phyloP scores from a whole-genome alignment of 2,888 invertebrate species.

The Molanna angustata region DNA sequence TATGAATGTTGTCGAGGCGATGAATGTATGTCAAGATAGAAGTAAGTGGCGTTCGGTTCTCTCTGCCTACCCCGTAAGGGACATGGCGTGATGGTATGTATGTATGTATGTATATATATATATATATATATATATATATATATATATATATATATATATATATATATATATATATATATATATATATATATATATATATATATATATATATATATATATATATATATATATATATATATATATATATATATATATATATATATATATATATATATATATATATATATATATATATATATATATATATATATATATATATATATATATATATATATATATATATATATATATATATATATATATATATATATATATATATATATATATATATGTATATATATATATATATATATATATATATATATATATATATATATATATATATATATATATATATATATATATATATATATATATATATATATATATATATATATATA shows the following conservation, averaged over 20 bases:
- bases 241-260: not conserved
- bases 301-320: not conserved
- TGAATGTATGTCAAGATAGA: no score
- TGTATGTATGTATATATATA: conserved; percentile 14
- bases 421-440: not conserved
- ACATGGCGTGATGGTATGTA: no score
- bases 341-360: not conserved
- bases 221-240: not conserved
- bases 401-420: not conserved
- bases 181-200: not conserved
- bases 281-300: not conserved
- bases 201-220: not conserved
- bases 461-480: not conserved
- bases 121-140: conserved; percentile 14
- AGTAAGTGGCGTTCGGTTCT: no score
- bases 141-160: conserved; percentile 5
- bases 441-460: not conserved
- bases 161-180: not conserved
- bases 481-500: not conserved
- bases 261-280: not conserved
- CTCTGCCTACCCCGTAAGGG: no score
- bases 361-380: not conserved
- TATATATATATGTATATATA: not conserved
- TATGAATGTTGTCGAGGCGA: no score
- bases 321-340: not conserved